Base-by-base conservation (phyloP, 92 coral and sea anemone species). In the Phenganax stokvisi region DNA sequence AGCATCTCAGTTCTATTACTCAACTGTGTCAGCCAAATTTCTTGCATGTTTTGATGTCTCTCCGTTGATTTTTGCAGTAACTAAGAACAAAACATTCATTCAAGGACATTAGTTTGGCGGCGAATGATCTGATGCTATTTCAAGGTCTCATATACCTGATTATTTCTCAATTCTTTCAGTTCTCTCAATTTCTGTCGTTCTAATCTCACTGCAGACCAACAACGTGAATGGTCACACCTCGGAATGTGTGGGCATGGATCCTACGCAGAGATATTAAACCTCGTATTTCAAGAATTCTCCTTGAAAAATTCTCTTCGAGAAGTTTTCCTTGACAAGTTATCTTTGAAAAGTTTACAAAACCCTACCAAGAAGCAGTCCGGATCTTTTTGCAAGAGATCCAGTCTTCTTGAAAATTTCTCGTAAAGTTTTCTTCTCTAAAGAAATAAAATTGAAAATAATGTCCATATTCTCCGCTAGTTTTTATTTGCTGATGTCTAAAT, bases 231-330 rank as follows among this genome's bases (percentile, higher is more conserved):
- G 66, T 90, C 85, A 69, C 99, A 96, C 54, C 97, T 87, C 6
- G 88, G 92, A 25, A 90, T 80, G 53, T 92, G 89, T 0, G 98
- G 98, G 25, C 91, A 90, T 56, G 97, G 99, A 56, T 96, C 97
- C 98, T 94, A 55, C 11, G 80, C 6, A 74, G 6, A 51, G 12
- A 53, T 30, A 64, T 6, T 64, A 20, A 16, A 83, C 15, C 55
- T 8, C 11, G 25, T 7, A 54, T 20, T 53, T 9, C 3, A 81
- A 60, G 11, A 25, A 7, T 78, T 11, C 60, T 54, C 62, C 37
- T 52, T 25, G 71, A 63, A 44, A 63, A 56, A 68, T 56, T 27
- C 0, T 20, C 12, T 29, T 10, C 6, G 3, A 6, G 25, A 68
- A 29, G 7, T 27, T n/a, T 10, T 5, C 6, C 73, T n/a, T 29